Evolutionary conservation across 1,140 invertebrate genomes (phyloP).

Genomic region (Lethocerus indicus): DNA sequence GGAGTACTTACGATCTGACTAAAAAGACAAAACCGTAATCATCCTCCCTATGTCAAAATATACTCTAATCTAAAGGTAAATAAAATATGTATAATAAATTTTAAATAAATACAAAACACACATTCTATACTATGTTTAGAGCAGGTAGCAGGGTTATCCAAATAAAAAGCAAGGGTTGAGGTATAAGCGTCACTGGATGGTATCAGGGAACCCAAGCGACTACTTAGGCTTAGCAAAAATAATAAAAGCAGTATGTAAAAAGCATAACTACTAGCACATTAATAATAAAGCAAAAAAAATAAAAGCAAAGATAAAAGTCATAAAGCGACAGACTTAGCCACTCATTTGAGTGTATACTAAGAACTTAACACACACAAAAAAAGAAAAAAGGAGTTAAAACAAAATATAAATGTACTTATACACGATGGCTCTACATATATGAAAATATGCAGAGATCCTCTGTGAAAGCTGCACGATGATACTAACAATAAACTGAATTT

Average conservation of each 20-base stretch:
- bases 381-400: background rate
- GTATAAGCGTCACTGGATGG: slow-evolving; percentile 10
- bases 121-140: slow-evolving; percentile 9
- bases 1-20: no score
- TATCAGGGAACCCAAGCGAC: slow-evolving; percentile 16
- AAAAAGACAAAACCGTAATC: no score
- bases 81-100: no score
- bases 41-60: no score
- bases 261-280: slow-evolving; percentile 14
- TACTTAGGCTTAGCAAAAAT: slow-evolving; percentile 18
- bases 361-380: background rate
- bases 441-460: slow-evolving; percentile 3
- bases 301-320: slow-evolving; percentile 6
- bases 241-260: slow-evolving; percentile 10
- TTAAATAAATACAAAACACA: background rate
- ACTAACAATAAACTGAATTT: slow-evolving; percentile 2
- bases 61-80: no score
- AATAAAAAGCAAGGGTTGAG: slow-evolving; percentile 19
- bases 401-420: slow-evolving; percentile 4
- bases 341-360: background rate
- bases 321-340: background rate
- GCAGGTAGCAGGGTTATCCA: slow-evolving; percentile 29
- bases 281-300: slow-evolving; percentile 2
- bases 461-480: background rate
- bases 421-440: background rate